phyloP scores from a whole-genome alignment of 2,113 vertebrate genomes.

The Malurus melanocephalus region DNA sequence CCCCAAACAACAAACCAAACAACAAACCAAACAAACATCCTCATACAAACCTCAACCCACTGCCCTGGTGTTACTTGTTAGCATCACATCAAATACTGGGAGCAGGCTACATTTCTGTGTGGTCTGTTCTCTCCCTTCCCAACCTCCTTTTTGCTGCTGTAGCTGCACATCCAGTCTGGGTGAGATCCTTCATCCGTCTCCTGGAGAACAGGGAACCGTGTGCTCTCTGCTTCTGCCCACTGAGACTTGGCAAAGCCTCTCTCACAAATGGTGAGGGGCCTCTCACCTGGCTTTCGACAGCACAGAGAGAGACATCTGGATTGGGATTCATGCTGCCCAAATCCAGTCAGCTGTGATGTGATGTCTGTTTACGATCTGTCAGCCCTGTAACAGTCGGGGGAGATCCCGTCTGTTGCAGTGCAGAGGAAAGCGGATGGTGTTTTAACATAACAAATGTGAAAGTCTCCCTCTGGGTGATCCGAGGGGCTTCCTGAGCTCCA shows the following conservation, averaged over 20 bases:
- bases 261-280: neutral
- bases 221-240: neutral
- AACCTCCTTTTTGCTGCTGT: neutral
- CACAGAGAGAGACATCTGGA: neutral
- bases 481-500: neutral
- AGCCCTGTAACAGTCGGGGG: neutral
- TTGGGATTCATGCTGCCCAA: neutral
- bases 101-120: neutral
- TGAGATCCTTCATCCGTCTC: neutral
- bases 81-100: neutral
- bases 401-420: neutral
- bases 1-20: neutral
- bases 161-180: neutral
- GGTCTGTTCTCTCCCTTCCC: neutral
- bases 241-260: neutral
- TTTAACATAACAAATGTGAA: neutral
- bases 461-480: neutral
- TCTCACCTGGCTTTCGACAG: neutral
- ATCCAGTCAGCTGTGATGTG: neutral
- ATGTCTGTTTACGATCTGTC: neutral
- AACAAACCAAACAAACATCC: neutral
- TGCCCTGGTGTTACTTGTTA: neutral
- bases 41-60: neutral
- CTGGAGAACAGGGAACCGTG: rapidly evolving
- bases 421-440: neutral